Evolutionary conservation across 53 echinoderm and acorn worm species (phyloP).

Genomic region (Holothuria scabra): DNA sequence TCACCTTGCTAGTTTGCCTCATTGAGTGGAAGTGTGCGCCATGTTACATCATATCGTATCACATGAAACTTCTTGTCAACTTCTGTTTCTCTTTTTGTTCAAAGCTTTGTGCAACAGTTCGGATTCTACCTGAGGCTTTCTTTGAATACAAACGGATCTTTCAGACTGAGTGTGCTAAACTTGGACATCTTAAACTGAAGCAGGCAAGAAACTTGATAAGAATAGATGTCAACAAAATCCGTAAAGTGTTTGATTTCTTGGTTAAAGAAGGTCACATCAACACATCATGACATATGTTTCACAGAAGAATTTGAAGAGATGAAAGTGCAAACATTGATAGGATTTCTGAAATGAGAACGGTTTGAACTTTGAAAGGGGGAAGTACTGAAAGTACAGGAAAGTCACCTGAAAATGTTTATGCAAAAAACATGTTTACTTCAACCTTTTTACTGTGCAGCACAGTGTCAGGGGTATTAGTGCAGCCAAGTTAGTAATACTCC

Average conservation of each 20-base stretch:
- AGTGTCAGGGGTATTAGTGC: too few species aligned
- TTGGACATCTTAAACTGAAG: slow-evolving; percentile 87
- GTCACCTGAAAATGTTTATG: too few species aligned
- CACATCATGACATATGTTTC: slow-evolving; percentile 46
- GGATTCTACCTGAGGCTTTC: slow-evolving; percentile 97
- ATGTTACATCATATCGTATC: too few species aligned
- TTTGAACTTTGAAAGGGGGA: neutral
- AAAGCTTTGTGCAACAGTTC: slow-evolving; percentile 88
- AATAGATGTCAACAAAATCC: slow-evolving; percentile 94
- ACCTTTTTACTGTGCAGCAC: too few species aligned
- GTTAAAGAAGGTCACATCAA: slow-evolving; percentile 85
- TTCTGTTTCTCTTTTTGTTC: neutral
- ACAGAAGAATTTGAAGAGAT: neutral
- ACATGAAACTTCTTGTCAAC: too few species aligned
- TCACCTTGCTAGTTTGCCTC: too few species aligned
- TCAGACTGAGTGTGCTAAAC: slow-evolving; percentile 73
- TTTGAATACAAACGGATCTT: slow-evolving; percentile 92
- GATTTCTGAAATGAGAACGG: neutral
- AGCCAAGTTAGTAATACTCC: too few species aligned
- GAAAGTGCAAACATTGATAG: neutral
- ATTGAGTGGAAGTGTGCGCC: too few species aligned
- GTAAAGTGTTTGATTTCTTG: slow-evolving; percentile 93
- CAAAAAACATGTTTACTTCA: too few species aligned
- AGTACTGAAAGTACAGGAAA: too few species aligned
- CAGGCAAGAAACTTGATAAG: slow-evolving; percentile 88